Base-by-base conservation (phyloP, 2,113 vertebrate genomes). In the Sebastes schlegelii region DNA sequence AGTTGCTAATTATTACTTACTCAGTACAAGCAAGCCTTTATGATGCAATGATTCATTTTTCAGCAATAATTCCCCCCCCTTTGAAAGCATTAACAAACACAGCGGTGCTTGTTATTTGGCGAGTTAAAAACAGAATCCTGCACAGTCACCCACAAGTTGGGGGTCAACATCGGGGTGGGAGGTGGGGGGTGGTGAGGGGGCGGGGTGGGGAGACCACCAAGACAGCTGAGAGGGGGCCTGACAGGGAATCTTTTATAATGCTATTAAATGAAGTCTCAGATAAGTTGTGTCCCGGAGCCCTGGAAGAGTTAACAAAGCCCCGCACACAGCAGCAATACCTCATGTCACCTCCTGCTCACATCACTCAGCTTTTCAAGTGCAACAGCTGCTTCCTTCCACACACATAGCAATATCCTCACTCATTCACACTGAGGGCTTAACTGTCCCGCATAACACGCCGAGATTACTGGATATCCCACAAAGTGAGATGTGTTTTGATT, bases 371-470 rank as follows among this genome's bases (percentile, higher is more conserved):
- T 86, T 91, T 92, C 91, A 90, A 91, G 90, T 89, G 80, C 73
- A 92, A 92, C 92, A 94, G 93, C 92, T 94, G 93, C 92, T 93
- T 93, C 90, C 91, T 84, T 91, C 90, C 86, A 81, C 82, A 77
- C 86, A 90, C 91, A 88, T 87, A 86, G 79, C 89, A 72, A 90
- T 89, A 91, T 90, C 89, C 89, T 84, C 89, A 81, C 85, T 91
- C 88, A 89, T 92, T 91, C 91, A 93, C 87, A 80, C 90, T 86
- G 82, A 87, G 80, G 89, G 90, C 91, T 93, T 92, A 93, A 91
- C 86, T 89, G 92, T 92, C 91, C 91, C 72, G 40, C 89, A 91
- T 72, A 91, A 88, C 88, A 65, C 82, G 23, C 67, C 16, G 5
- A 87, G 82, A 88, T 91, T 85, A 90, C 79, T 76, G 89, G 85